Evolutionary conservation across 2,888 invertebrate species (phyloP).

Genomic region (Acholoe squamosa): DNA sequence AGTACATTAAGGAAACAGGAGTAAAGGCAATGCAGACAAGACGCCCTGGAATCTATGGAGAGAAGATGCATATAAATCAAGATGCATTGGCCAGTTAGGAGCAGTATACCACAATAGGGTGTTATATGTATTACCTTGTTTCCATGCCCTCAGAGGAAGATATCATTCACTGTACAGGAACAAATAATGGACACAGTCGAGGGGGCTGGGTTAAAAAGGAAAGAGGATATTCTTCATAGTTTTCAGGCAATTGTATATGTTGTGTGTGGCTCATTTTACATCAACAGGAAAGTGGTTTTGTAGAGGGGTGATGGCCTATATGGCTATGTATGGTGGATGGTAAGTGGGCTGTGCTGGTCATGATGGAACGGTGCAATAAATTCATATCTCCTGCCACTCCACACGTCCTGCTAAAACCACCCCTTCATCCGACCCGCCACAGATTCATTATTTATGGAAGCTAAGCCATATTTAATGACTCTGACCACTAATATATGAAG

Average conservation of each 20-base stretch:
- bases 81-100: no score
- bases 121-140: no score
- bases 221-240: constrained; percentile 12
- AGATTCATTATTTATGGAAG: not conserved
- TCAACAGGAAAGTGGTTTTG: not conserved
- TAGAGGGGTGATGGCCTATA: not conserved
- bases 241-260: not conserved
- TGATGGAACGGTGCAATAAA: not conserved
- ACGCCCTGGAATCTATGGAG: not conserved
- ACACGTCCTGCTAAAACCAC: not conserved
- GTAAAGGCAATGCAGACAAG: not conserved
- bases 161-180: not conserved
- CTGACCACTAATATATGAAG: not conserved
- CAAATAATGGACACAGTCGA: not conserved
- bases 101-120: no score
- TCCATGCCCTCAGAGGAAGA: no score
- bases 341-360: not conserved
- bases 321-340: not conserved
- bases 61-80: no score
- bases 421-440: not conserved
- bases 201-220: not conserved
- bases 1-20: not conserved
- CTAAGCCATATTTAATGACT: not conserved
- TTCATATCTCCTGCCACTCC: not conserved
- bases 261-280: not conserved